Conservation (phyloP, 37 sponge, comb jelly and placozoan genomes). For the Tethya wilhelma region DNA sequence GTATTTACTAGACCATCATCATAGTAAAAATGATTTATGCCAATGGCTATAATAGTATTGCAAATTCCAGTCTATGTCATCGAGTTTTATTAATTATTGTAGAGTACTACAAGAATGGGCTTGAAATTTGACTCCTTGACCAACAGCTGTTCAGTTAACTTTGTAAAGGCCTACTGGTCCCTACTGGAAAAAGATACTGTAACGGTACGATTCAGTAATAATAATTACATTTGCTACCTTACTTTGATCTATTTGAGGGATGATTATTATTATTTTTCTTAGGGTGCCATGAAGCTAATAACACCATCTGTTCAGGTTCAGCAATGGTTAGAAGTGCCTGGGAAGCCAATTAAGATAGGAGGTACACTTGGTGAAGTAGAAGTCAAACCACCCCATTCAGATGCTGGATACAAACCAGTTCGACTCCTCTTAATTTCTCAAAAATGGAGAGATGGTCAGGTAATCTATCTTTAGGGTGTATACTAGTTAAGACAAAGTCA, state of each 20-base stretch:
- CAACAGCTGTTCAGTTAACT: conserved; percentile 51
- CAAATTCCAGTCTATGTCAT: too few species aligned
- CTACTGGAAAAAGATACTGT: conserved; percentile 58
- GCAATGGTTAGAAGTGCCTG: conserved; percentile 35
- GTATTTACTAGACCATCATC: not conserved
- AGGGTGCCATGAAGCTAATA: conserved; percentile 48
- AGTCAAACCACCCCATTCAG: conserved; percentile 53
- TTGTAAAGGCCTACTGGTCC: conserved; percentile 91
- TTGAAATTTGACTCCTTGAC: conserved; percentile 78
- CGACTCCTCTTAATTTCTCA: conserved; percentile 54
- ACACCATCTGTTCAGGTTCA: conserved; percentile 38
- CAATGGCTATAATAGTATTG: not conserved
- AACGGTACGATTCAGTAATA: conserved; percentile 44
- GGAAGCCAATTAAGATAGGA: conserved; percentile 30
- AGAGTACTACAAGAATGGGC: conserved; percentile 68
- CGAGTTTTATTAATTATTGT: too few species aligned
- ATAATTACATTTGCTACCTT: not conserved
- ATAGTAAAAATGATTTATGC: not conserved
- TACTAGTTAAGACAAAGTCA: conserved; percentile 3
- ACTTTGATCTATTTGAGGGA: not conserved
- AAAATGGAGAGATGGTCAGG: conserved; percentile 72
- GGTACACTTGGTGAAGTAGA: conserved; percentile 38
- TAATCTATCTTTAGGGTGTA: not conserved
- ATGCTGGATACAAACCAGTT: conserved; percentile 64
- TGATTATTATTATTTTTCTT: not conserved